Evolutionary conservation across 2,113 vertebrate genomes (phyloP).

Genomic region (Lepus europaeus): DNA sequence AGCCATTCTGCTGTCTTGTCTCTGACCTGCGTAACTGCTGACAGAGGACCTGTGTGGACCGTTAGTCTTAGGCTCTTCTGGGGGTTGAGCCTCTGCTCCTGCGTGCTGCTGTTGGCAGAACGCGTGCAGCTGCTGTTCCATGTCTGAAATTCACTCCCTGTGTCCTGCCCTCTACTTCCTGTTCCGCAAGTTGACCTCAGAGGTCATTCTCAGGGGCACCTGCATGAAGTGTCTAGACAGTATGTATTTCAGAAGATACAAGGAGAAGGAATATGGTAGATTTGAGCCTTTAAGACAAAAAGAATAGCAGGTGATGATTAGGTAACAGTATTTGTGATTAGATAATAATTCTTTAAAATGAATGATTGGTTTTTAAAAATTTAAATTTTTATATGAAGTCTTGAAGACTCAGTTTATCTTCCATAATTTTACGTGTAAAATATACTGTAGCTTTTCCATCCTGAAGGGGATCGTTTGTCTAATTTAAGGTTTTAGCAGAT

Average conservation of each 20-base stretch:
- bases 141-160: not conserved
- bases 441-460: not conserved
- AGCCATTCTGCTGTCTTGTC: not conserved
- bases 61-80: not conserved
- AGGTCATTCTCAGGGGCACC: not conserved
- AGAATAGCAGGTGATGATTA: not conserved
- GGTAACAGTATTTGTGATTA: not conserved
- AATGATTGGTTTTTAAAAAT: not conserved
- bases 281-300: not conserved
- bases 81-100: not conserved
- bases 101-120: not conserved
- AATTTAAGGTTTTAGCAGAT: not conserved
- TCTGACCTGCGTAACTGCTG: constrained; percentile 17
- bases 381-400: not conserved
- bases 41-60: not conserved
- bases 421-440: constrained; percentile 3
- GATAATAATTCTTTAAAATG: not conserved
- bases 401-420: not conserved
- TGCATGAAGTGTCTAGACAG: not conserved
- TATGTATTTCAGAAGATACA: not conserved
- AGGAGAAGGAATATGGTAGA: not conserved
- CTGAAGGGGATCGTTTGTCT: constrained; percentile 15
- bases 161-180: not conserved
- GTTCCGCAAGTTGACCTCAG: not conserved
- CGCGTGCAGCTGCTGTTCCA: not conserved